Percentiles rank a stretch among this genome's conserved stretches.
phyloP scores from a whole-genome alignment of 1,140 invertebrate genomes.

The Panulirus ornatus region DNA sequence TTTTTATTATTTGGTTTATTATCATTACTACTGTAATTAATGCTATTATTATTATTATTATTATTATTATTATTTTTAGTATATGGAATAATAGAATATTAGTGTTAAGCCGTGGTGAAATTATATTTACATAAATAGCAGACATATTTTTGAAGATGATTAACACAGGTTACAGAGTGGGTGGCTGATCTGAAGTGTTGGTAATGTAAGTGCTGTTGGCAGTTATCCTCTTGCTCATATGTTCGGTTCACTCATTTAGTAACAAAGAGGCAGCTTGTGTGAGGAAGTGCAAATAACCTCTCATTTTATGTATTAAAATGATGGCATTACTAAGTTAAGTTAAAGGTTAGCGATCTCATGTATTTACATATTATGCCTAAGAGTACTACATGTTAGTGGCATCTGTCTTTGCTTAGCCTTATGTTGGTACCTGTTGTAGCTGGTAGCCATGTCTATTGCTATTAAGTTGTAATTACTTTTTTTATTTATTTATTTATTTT shows the following conservation, averaged over 20 bases:
- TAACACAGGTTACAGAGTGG: background rate
- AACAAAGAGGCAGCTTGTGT: constrained; percentile 48
- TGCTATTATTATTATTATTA: background rate
- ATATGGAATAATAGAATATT: background rate
- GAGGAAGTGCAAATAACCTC: constrained; percentile 61
- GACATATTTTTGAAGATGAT: background rate
- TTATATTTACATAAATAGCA: no score
- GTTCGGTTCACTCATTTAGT: constrained; percentile 1
- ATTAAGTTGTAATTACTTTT: constrained; percentile 26
- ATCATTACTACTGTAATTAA: no score
- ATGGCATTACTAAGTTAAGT: constrained; percentile 66
- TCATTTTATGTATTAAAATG: constrained; percentile 57
- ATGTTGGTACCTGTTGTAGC: constrained; percentile 48
- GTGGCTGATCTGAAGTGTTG: constrained; percentile 2
- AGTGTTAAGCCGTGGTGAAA: no score
- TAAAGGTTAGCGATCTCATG: constrained; percentile 64
- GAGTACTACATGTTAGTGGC: constrained; percentile 51
- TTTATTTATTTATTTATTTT: background rate
- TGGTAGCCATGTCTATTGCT: constrained; percentile 39
- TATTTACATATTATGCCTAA: constrained; percentile 60
- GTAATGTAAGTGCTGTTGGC: constrained; percentile 2
- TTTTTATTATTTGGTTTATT: background rate
- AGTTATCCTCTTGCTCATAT: constrained; percentile 50
- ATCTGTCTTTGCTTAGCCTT: constrained; percentile 53
- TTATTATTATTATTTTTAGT: background rate